Evolutionary conservation across 2,113 vertebrate species (phyloP).

Genomic region (Notechis scutatus): DNA sequence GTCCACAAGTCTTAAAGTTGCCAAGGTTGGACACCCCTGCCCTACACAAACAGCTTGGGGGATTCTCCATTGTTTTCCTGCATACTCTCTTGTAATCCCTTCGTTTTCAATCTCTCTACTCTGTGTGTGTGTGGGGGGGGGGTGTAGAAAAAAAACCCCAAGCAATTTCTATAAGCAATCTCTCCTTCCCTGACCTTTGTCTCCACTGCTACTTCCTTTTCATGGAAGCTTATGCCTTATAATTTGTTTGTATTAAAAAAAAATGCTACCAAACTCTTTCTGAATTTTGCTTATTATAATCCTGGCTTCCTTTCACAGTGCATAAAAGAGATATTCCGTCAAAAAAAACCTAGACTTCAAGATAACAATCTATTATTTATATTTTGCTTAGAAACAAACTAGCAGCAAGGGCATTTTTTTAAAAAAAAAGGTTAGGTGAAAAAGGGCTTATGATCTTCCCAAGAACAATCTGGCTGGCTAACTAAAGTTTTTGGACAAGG

Average conservation of each 20-base stretch:
- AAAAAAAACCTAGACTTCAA: neutral
- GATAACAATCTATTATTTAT: neutral
- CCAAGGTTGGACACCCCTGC: no score
- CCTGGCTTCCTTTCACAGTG: neutral
- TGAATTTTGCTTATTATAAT: neutral
- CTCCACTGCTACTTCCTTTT: neutral
- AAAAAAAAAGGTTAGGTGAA: neutral
- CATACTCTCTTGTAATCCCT: neutral
- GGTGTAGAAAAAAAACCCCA: rapidly evolving
- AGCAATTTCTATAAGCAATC: neutral
- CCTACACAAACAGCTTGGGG: neutral
- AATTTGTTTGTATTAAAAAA: neutral
- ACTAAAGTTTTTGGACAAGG: neutral
- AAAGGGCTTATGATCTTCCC: neutral
- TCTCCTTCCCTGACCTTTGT: neutral
- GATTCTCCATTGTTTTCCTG: neutral
- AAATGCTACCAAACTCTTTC: neutral
- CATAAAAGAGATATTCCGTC: neutral
- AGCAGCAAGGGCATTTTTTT: neutral
- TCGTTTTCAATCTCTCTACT: neutral
- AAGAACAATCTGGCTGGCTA: neutral
- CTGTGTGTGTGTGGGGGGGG: neutral
- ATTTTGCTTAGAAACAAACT: neutral
- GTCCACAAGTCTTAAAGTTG: no score
- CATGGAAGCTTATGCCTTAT: neutral